Conservation (phyloP, 2,888 invertebrate species). For the Rotaria magnacalcarata region DNA sequence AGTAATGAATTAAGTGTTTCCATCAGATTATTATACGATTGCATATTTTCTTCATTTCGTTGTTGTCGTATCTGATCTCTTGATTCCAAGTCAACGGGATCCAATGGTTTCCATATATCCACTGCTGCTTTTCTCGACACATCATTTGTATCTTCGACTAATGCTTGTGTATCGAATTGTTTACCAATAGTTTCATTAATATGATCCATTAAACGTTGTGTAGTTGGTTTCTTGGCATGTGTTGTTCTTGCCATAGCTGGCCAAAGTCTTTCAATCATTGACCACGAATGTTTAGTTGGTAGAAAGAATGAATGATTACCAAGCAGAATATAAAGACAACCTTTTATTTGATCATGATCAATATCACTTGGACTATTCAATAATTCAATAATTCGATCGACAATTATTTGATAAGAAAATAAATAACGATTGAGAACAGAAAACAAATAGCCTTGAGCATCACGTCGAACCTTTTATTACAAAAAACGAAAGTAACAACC, state of each 20-base stretch:
- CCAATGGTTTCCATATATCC: not conserved
- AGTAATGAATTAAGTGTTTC: constrained; percentile 1
- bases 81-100: not conserved
- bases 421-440: constrained; percentile 38
- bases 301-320: constrained; percentile 63
- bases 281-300: constrained; percentile 73
- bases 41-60: not conserved
- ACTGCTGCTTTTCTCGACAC: not conserved
- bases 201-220: constrained; percentile 59
- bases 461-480: constrained; percentile 24
- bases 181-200: constrained; percentile 58
- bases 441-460: constrained; percentile 39
- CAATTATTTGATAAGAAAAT: constrained; percentile 35
- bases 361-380: not conserved
- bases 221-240: constrained; percentile 74
- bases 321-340: constrained; percentile 42
- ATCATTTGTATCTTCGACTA: not conserved
- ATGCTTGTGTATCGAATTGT: constrained; percentile 47
- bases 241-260: constrained; percentile 72
- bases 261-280: constrained; percentile 70
- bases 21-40: not conserved
- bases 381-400: constrained; percentile 32
- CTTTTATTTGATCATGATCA: constrained; percentile 43
- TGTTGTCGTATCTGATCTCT: not conserved
- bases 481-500: not conserved